Base-by-base conservation (phyloP, 2,113 vertebrate genomes). In the Egretta garzetta region DNA sequence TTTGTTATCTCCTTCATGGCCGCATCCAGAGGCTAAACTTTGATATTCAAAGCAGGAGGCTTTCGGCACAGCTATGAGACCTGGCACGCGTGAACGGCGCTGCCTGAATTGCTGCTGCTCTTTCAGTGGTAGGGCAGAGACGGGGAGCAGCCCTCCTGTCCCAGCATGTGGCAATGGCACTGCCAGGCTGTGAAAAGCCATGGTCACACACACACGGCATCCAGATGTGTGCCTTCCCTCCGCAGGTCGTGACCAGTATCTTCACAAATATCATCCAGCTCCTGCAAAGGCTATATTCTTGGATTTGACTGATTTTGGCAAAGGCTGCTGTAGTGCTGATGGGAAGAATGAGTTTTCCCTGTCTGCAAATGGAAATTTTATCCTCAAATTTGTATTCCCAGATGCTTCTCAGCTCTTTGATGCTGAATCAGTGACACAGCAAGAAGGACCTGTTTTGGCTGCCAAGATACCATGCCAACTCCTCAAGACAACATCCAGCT, bases 11-110 rank as follows among this genome's bases (percentile, higher is more conserved):
- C 74, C 33, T 80, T 73, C 45, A 55, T 0, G 10, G 56, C 60
- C 14, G 7, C 74, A 89, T 92, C 86, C 79, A 96, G 89, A 70
- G 82, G 79, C 85, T 82, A 76, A 92, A 94, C 94, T 96, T 95
- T 92, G 87, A 95, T 80, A 90, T 95, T 88, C 72, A 96, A 88
- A 95, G 81, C 45, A 91, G 81, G 33, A 86, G 47, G 60, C 73
- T 94, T 82, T 72, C 4, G 1, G 84, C 83, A 80, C 17, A 86
- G 60, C 76, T 33, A 15, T 18, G 56, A 86, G 72, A 91, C 33
- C 26, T 73, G 67, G n/a, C 53, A 49, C 4, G 1, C 0, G 1
- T 43, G 39, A 94, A 59, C 0, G 3, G 43, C 1, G 10, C 33
- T 75, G 60, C 56, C 43, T 0, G 0, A 45, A 18, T 6, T 67